phyloP scores from a whole-genome alignment of 2,113 vertebrate species.

The Stigmatopora argus region DNA sequence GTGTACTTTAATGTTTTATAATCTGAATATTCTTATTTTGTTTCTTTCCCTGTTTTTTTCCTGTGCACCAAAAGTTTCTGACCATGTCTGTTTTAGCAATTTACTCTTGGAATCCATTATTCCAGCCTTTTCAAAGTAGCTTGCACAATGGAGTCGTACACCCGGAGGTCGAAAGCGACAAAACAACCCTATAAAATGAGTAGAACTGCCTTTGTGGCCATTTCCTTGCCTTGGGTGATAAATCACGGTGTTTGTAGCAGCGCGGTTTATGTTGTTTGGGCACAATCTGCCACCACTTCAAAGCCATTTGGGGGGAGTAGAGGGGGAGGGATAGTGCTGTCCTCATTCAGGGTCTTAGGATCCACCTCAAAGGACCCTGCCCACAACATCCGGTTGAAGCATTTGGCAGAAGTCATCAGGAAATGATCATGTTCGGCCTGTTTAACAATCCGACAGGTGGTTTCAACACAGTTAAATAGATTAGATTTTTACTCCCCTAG shows the following conservation, averaged over 20 bases:
- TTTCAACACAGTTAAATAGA: conserved; percentile 13
- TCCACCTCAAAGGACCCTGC: conserved; percentile 52
- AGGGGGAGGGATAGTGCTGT: conserved; percentile 33
- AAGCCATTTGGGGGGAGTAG: conserved; percentile 50
- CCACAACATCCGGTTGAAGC: conserved; percentile 33
- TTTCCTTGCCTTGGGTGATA: conserved; percentile 61
- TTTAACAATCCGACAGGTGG: conserved; percentile 34
- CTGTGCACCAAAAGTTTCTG: background rate
- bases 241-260: conserved; percentile 58
- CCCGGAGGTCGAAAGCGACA: conserved; percentile 54
- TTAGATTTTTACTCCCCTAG: conserved; percentile 10
- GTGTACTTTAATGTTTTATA: background rate
- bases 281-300: conserved; percentile 68
- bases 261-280: conserved; percentile 66
- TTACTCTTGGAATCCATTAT: conserved; percentile 48
- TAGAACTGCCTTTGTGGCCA: conserved; percentile 47
- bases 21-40: background rate
- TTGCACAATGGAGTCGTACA: conserved; percentile 49
- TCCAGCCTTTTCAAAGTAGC: conserved; percentile 45
- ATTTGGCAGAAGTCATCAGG: conserved; percentile 37
- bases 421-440: conserved; percentile 21
- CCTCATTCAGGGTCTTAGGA: conserved; percentile 52
- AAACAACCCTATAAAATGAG: conserved; percentile 64
- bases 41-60: background rate
- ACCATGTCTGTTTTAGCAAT: conserved; percentile 13